phyloP scores from a whole-genome alignment of 1,140 invertebrate genomes.

The Drosophila mauritiana region DNA sequence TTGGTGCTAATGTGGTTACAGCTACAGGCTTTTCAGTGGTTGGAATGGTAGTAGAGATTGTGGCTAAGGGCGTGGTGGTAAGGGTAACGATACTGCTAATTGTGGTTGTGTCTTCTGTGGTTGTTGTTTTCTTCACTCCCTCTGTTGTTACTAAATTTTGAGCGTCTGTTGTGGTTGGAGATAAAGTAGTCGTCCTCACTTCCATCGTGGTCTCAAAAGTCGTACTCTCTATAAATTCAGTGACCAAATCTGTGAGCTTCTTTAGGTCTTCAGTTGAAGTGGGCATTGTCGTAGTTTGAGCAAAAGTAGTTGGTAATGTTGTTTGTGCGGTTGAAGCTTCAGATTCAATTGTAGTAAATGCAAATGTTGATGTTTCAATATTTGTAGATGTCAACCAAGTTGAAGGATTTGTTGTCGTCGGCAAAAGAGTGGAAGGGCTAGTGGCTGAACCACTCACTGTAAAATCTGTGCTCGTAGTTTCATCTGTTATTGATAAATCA shows the following conservation, averaged over 20 bases:
- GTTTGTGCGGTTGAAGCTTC: neutral
- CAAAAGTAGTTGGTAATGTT: neutral
- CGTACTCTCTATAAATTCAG: constrained; percentile 48
- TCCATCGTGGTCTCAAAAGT: constrained; percentile 3
- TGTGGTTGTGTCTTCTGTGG: constrained; percentile 8
- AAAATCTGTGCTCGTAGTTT: neutral
- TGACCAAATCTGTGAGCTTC: constrained; percentile 54
- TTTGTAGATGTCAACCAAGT: neutral
- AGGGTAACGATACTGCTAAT: neutral
- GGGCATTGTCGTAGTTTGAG: constrained; percentile 38
- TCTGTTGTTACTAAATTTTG: constrained; percentile 8
- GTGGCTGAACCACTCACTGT: constrained; percentile 1
- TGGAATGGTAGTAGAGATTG: constrained; percentile 5
- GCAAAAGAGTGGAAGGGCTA: constrained; percentile 1
- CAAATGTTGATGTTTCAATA: neutral
- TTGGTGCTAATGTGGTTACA: constrained; percentile 7
- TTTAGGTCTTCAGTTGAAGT: constrained; percentile 64
- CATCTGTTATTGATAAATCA: neutral
- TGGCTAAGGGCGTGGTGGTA: constrained; percentile 2
- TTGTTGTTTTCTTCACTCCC: constrained; percentile 3
- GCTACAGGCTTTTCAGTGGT: neutral
- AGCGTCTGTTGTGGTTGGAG: constrained; percentile 26
- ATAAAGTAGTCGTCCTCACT: neutral
- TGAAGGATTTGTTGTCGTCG: no score
- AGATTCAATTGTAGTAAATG: neutral